Evolutionary conservation across 2,797 vertebrate genomes (phyloP), one percentile per base, ranked within the genome.

Genomic region (Rhadinocentrus ornatus): DNA sequence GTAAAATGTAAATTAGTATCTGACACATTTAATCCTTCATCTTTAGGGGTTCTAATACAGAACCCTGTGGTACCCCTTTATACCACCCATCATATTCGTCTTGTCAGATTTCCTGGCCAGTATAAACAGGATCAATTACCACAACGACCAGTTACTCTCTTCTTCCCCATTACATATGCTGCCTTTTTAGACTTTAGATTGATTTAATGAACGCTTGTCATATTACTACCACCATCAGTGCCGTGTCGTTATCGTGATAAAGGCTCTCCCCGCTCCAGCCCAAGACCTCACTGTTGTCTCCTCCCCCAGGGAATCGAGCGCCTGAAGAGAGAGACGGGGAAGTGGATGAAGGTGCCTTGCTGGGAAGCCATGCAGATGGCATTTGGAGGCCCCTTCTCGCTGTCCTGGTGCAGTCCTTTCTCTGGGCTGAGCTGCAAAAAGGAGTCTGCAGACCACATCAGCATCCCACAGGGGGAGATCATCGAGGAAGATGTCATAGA

Each of bases 331-430:
- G 95, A 98, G 91, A 91, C 93, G 6, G 95, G 95, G 10, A 95
- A 90, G 20, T 96, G 97, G 96, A 93, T 93, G 83, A 96, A 86
- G 90, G 84, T 73, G 10, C 78, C 93, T 0, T 92, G 94, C 81
- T 96, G 97, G 95, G 93, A 94, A 78, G 93, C 94, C 12, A 89
- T 97, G 91, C 91, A 94, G 85, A 69, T 86, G 71, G 95, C 96
- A 0, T 99, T 97, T 0, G 96, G 97, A 0, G 96, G 96, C 2
- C 77, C 87, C 1, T 89, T 96, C 48, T 97, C 97, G 58, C 84
- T 93, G 62, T 85, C 88, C 62, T 99, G 97, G 97, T 93, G 96
- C 88, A 99, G 86, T 82, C 98, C 98, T 3, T 97, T 99, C 72
- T 82, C 96, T 0, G 89, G 92, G 32, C 87, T 97, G 76, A 87